Evolutionary conservation across 2,888 invertebrate species (phyloP).

Genomic region (Spilarctia lutea): DNA sequence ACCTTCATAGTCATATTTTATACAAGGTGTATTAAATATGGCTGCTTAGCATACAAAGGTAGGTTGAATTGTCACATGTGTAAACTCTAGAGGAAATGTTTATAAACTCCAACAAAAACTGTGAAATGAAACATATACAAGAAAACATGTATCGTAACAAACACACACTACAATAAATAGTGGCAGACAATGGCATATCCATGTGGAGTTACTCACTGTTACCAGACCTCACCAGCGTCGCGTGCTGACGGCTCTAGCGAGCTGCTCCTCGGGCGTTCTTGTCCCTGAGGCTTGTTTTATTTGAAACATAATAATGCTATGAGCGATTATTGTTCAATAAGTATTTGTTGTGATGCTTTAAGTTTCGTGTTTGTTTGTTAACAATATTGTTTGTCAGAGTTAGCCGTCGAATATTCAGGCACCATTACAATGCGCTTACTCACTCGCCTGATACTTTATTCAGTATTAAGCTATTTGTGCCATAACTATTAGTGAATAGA

Average conservation of each 20-base stretch:
- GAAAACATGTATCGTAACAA: not conserved
- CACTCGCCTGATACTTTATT: slow-evolving; percentile 1
- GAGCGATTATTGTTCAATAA: not conserved
- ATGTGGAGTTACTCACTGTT: not conserved
- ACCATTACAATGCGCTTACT: slow-evolving; percentile 15
- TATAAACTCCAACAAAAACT: not conserved
- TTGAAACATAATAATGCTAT: not conserved
- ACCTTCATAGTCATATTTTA: too few species aligned
- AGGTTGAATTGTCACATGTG: not conserved
- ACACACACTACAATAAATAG: not conserved
- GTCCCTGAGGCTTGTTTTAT: not conserved
- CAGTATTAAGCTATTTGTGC: slow-evolving; percentile 5
- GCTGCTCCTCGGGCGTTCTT: not conserved
- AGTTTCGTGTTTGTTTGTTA: slow-evolving; percentile 4
- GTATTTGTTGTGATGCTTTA: slow-evolving; percentile 7
- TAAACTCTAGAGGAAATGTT: not conserved
- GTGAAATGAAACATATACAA: not conserved
- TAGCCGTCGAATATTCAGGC: slow-evolving; percentile 7
- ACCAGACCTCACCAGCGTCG: not conserved
- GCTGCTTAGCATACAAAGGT: not conserved
- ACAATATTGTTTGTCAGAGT: slow-evolving; percentile 6
- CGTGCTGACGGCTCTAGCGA: not conserved
- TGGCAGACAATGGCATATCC: not conserved
- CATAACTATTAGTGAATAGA: not conserved
- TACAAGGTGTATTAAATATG: not conserved